phyloP scores from a whole-genome alignment of 2,113 vertebrate species.

The Cricetomys ansorgei region DNA sequence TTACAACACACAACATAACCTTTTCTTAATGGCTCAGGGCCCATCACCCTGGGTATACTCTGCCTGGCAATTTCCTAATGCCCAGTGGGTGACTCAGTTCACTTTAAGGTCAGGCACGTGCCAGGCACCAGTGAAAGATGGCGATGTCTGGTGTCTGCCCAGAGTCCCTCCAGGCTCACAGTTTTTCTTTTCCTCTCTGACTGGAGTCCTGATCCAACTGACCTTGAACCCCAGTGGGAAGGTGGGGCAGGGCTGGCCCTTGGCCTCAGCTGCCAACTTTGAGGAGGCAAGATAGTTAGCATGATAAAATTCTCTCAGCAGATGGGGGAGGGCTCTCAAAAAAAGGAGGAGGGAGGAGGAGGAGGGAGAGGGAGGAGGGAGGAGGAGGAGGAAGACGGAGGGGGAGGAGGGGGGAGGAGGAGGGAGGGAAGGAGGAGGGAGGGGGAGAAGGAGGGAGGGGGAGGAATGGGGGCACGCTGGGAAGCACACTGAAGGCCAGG shows the following conservation, averaged over 20 bases:
- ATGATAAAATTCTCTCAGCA: neutral
- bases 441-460: neutral
- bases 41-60: too few relatives aligned
- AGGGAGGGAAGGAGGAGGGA: neutral
- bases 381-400: neutral
- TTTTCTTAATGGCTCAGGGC: slow-evolving; percentile 10
- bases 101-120: neutral
- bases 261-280: neutral
- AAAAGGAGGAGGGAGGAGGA: rapidly evolving
- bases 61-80: neutral
- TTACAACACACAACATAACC: neutral
- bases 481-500: neutral
- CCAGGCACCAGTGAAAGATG: neutral
- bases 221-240: neutral
- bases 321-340: neutral
- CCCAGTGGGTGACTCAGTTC: neutral
- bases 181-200: neutral
- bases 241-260: rapidly evolving
- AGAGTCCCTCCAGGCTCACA: neutral
- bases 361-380: rapidly evolving
- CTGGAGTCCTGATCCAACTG: neutral
- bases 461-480: neutral
- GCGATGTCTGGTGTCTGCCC: neutral
- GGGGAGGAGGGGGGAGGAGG: neutral
- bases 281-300: neutral